phyloP scores from a whole-genome alignment of 2,888 invertebrate species.

The Phorcus lineatus region DNA sequence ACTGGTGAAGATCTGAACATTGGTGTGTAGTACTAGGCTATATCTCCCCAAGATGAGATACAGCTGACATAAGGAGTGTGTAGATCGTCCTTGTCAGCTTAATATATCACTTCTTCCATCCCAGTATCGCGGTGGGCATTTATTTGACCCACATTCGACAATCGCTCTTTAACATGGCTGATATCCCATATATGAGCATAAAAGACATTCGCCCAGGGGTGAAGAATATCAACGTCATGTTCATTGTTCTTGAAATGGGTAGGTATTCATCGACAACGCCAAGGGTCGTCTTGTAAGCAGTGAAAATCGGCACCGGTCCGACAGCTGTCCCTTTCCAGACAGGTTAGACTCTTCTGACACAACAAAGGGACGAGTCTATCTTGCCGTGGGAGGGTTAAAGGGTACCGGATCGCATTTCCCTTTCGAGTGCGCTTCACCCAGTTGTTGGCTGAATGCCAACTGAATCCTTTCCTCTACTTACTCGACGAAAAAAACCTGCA shows the following conservation, averaged over 20 bases:
- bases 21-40: too few species aligned
- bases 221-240: constrained; percentile 93
- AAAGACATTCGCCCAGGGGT: constrained; percentile 93
- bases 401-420: neutral
- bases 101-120: too few species aligned
- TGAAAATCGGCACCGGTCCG: too few species aligned
- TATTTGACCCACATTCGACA: too few species aligned
- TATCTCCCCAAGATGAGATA: too few species aligned
- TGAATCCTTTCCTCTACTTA: neutral
- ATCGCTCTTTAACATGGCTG: constrained; percentile 34
- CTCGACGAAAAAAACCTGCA: too few species aligned
- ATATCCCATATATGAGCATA: constrained; percentile 79
- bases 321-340: too few species aligned
- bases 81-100: too few species aligned
- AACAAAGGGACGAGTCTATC: neutral
- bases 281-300: too few species aligned
- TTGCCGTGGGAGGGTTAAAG: neutral
- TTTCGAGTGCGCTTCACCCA: neutral
- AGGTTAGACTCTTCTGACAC: neutral
- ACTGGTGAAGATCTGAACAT: too few species aligned
- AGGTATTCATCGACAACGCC: constrained; percentile 72
- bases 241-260: constrained; percentile 95
- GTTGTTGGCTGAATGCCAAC: too few species aligned
- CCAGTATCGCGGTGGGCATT: neutral
- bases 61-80: too few species aligned